Evolutionary conservation across 2,113 vertebrate species (phyloP).

Genomic region (Xenopus borealis): DNA sequence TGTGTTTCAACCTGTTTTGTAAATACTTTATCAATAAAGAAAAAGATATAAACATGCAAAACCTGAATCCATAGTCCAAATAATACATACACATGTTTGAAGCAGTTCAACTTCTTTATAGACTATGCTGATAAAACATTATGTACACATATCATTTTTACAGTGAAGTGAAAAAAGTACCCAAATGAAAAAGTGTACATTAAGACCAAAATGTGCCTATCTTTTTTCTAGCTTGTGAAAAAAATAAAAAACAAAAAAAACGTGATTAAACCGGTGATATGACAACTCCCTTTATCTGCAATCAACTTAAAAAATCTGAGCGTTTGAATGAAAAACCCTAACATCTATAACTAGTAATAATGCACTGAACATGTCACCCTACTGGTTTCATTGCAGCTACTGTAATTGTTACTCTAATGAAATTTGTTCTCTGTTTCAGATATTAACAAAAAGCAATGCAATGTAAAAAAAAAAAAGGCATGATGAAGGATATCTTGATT

Average conservation of each 20-base stretch:
- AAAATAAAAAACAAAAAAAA: conserved; percentile 54
- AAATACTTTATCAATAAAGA: conserved; percentile 86
- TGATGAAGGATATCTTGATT: conserved; percentile 85
- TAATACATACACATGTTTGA: conserved; percentile 95
- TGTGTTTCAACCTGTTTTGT: conserved; percentile 87
- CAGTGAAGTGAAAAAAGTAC: conserved; percentile 86
- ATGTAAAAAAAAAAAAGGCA: conserved; percentile 86
- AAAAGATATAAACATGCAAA: conserved; percentile 99
- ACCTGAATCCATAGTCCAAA: conserved; percentile 92
- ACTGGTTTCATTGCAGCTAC: conserved; percentile 72
- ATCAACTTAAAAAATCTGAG: conserved; percentile 87
- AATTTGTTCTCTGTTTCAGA: conserved; percentile 66
- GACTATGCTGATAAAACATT: conserved; percentile 95
- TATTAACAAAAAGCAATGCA: conserved; percentile 85
- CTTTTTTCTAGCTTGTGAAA: conserved; percentile 74
- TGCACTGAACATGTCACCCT: conserved; percentile 81
- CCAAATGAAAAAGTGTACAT: conserved; percentile 88
- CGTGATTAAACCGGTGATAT: conserved; percentile 86
- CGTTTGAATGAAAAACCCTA: conserved; percentile 82
- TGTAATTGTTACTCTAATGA: conserved; percentile 73
- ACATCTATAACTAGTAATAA: conserved; percentile 84
- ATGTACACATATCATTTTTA: conserved; percentile 97
- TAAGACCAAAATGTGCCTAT: conserved; percentile 88
- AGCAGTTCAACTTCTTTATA: conserved; percentile 88
- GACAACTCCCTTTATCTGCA: conserved; percentile 95